Conservation (phyloP, 2,113 vertebrate genomes). For the Bubalus kerabau region DNA sequence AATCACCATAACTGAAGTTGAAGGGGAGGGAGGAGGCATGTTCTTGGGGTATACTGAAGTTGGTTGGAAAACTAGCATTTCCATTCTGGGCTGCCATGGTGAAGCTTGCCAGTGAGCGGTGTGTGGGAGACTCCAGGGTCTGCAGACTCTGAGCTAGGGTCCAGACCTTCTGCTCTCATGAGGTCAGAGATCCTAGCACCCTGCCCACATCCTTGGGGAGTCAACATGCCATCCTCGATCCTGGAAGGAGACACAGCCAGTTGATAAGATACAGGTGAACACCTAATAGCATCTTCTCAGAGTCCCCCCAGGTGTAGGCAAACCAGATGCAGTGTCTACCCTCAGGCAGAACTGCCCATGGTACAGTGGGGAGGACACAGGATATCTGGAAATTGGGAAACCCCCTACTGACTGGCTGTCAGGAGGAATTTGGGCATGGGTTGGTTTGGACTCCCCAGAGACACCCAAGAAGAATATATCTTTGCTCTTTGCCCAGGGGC, state of each 20-base stretch:
- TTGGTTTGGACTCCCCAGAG: neutral
- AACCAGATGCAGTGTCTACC: neutral
- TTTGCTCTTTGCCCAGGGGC: neutral
- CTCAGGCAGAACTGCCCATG: neutral
- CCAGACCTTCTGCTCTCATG: neutral
- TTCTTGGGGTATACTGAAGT: conserved; percentile 69
- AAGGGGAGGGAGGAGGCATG: conserved; percentile 76
- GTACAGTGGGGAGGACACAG: neutral
- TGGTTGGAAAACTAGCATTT: conserved; percentile 69
- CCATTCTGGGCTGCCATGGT: conserved; percentile 70
- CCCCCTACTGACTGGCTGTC: neutral
- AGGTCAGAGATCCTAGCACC: neutral
- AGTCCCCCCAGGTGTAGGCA: neutral
- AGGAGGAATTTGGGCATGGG: neutral
- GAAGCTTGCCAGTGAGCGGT: neutral
- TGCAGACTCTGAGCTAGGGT: neutral
- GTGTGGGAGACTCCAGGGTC: neutral
- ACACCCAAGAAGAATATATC: neutral
- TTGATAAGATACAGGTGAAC: neutral
- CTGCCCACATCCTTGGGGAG: neutral
- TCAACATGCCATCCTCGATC: neutral
- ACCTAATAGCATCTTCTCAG: neutral
- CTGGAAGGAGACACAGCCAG: conserved; percentile 50
- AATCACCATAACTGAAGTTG: conserved; percentile 86
- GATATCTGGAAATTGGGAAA: neutral